Conservation (phyloP, 2,888 invertebrate species). For the Phrixothrix hirtus region DNA sequence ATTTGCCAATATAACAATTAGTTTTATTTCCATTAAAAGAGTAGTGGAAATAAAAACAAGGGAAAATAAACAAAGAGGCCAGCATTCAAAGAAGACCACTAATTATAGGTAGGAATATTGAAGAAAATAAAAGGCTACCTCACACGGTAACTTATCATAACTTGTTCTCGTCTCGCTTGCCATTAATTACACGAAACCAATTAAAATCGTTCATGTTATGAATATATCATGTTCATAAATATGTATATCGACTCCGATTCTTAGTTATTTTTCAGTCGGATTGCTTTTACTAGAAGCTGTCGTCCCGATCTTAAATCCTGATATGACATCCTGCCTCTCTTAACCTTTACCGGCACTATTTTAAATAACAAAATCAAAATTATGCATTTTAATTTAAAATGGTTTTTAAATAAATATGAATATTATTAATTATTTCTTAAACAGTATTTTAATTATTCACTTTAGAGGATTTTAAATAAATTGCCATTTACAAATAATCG, state of each 20-base stretch:
- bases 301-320: conserved; percentile 38
- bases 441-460: too few relatives aligned
- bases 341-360: conserved; percentile 4
- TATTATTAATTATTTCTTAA: background rate
- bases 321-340: conserved; percentile 30
- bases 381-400: background rate
- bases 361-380: conserved; percentile 7
- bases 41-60: conserved; percentile 21
- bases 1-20: conserved; percentile 24
- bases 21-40: conserved; percentile 24
- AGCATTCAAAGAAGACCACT: conserved; percentile 24
- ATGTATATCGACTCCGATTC: conserved; percentile 45
- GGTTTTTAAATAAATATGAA: background rate
- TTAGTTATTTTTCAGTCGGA: conserved; percentile 48
- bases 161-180: conserved; percentile 36
- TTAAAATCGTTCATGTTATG: conserved; percentile 49
- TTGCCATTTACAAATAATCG: too few relatives aligned
- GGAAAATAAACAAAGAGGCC: conserved; percentile 22
- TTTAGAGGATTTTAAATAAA: too few relatives aligned
- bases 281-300: conserved; percentile 42
- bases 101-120: conserved; percentile 33
- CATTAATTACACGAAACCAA: conserved; percentile 47
- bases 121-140: conserved; percentile 33
- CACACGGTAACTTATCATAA: conserved; percentile 34
- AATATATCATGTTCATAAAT: conserved; percentile 49